Percentiles rank a stretch among this genome's conserved stretches.
These are phyloP conservation scores for Antedon bifida DNA, from an alignment of 35 echinoderm and acorn worm genomes.

Conservation along the genomic window DNA sequence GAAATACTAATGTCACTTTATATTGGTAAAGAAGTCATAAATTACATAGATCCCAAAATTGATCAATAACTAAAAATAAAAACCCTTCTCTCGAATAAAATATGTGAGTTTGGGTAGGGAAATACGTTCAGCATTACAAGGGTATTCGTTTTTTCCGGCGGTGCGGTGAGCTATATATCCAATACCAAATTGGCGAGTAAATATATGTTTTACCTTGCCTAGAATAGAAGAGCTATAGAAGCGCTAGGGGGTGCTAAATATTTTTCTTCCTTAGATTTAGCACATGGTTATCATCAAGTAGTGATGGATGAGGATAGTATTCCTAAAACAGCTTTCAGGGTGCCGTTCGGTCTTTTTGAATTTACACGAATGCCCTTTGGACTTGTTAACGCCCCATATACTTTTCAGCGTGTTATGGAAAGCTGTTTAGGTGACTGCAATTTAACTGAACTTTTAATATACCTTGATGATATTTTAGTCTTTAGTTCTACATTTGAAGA, in stretches of 20 bases:
- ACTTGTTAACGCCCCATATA: conserved; percentile 3
- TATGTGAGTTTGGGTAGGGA: no score
- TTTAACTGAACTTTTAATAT: neutral
- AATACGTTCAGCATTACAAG: no score
- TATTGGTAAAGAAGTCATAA: no score
- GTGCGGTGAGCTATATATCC: no score
- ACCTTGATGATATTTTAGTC: conserved; percentile 15
- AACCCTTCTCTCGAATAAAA: no score
- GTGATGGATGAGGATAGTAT: neutral
- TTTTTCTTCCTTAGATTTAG: conserved; percentile 28
- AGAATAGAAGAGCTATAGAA: conserved; percentile 38
- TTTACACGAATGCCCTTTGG: conserved; percentile 28
- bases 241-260: conserved; percentile 17
- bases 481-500: neutral
- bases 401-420: conserved; percentile 11
- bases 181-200: no score
- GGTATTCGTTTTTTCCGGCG: no score
- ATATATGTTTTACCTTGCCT: conserved; percentile 26
- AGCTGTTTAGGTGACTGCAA: neutral
- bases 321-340: conserved; percentile 14
- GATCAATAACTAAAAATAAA: no score
- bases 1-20: no score
- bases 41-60: no score
- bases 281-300: conserved; percentile 7
- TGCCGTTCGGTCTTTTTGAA: conserved; percentile 15